These are phyloP conservation scores for Acanthurus leucopareius DNA, from an alignment of 2,797 vertebrate species.

Conservation along the genomic window DNA sequence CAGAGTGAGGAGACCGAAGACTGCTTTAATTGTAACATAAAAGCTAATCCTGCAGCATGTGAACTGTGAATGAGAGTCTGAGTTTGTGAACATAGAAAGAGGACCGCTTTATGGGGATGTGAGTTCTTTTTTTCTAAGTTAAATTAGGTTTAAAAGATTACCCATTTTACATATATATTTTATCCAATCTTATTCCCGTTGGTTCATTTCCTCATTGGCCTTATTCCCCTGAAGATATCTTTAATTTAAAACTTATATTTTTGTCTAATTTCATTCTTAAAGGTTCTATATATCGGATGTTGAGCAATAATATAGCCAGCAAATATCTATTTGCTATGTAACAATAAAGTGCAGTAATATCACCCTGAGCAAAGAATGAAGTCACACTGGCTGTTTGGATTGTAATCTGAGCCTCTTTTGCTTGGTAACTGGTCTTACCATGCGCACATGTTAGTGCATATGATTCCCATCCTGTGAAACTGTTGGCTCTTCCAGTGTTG, in stretches of 20 bases:
- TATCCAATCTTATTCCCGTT: slow-evolving; percentile 21
- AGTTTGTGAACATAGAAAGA: slow-evolving; percentile 32
- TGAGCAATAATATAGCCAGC: no score
- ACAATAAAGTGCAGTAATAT: no score
- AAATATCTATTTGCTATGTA: no score
- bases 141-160: slow-evolving; percentile 32
- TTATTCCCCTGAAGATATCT: slow-evolving; percentile 18
- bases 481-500: no score
- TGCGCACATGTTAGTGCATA: no score
- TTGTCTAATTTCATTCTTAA: not conserved
- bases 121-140: slow-evolving; percentile 21
- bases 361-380: no score
- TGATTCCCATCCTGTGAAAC: no score
- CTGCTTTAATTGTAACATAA: slow-evolving; percentile 55
- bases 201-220: slow-evolving; percentile 30
- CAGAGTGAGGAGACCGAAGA: slow-evolving; percentile 32
- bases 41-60: slow-evolving; percentile 33
- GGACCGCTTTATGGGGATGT: slow-evolving; percentile 13
- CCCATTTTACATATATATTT: slow-evolving; percentile 7
- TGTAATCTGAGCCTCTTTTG: no score
- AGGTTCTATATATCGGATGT: no score
- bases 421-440: no score
- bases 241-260: slow-evolving; percentile 15
- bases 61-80: slow-evolving; percentile 10
- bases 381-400: no score